Evolutionary conservation across 2,888 invertebrate species (phyloP), one percentile per base, ranked within the genome.

Genomic region (Eilema sororculum): DNA sequence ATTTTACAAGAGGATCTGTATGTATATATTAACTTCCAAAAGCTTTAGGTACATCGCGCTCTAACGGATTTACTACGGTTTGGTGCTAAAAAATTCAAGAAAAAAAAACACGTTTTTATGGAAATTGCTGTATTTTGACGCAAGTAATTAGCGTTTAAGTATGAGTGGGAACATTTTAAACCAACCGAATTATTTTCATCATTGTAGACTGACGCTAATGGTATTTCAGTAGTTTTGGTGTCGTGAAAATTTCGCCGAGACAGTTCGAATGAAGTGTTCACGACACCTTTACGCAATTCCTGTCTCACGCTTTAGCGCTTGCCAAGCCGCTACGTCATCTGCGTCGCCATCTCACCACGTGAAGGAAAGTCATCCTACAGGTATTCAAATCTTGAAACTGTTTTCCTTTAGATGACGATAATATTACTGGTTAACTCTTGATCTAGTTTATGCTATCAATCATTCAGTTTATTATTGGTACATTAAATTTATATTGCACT

Each of bases 221-320:
- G 91, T 91, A 92, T 91, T 93, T 91, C 87, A 87, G 90, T 91
- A 89, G 87, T 91, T 92, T 90, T 85, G 89, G 85, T 90, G 89
- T 90, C 84, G 82, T 86, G 87, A 90, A 90, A 90, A 90, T 86
- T 91, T 90, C 83, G 86, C 85, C 86, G 87, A 90, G 89, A 88
- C 88, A 85, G 80, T 89, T 90, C 86, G 87, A 88, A 90, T 91
- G 90, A 92, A 90, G 88, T 91, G 89, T 89, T 90, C 91, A 89
- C 90, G 90, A 92, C 92, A 91, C 91, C 91, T 94, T 93, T 93
- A 93, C 93, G 94, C 93, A 93, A 93, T 91, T 93, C 88, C 89
- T 91, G 93, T 92, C 90, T 91, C 90, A 93, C 90, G 91, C 87
- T 86, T 88, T 85, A 84, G 79, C 90, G 89, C 88, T 91, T 93